A percentile compares a stretch with the other conserved stretches of the same genome.
These are phyloP conservation scores for Heteropelma amictum DNA, from an alignment of 2,888 invertebrate species.

Conservation along the genomic window DNA sequence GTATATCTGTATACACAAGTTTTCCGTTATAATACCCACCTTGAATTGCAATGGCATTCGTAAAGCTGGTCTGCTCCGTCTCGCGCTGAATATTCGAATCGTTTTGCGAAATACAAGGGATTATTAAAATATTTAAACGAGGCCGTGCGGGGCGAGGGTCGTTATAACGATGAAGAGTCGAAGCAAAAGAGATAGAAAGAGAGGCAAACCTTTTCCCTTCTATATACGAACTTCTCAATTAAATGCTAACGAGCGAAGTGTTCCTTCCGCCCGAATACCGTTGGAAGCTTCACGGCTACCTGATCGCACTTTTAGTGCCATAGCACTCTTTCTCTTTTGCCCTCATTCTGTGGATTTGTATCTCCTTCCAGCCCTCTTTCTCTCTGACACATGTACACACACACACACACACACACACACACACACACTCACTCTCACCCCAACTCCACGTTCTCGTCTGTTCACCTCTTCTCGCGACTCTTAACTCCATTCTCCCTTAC, in stretches of 20 bases:
- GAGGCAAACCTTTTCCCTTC: constrained; percentile 28
- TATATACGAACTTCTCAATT: constrained; percentile 72
- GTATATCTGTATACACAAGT: constrained; percentile 3
- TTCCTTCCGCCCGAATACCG: constrained; percentile 71
- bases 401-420: constrained; percentile 6
- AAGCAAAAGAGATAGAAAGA: not conserved
- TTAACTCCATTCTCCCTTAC: constrained; percentile 1
- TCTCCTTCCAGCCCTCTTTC: constrained; percentile 28
- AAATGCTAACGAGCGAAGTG: constrained; percentile 74
- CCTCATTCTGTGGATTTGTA: not conserved
- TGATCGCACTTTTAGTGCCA: constrained; percentile 39
- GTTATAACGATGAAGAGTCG: constrained; percentile 63
- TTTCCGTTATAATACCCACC: not conserved
- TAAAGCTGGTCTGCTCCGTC: constrained; percentile 36
- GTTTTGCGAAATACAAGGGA: constrained; percentile 71
- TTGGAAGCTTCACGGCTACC: constrained; percentile 66
- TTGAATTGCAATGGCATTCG: constrained; percentile 29
- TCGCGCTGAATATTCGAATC: constrained; percentile 67
- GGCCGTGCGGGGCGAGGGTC: constrained; percentile 65
- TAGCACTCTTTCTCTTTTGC: not conserved
- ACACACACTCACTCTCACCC: constrained; percentile 7
- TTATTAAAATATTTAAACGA: constrained; percentile 74
- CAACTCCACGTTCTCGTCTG: constrained; percentile 3
- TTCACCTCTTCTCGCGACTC: constrained; percentile 11
- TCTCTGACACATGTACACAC: constrained; percentile 15